These are phyloP conservation scores for Nomada goodeniana DNA, from an alignment of 2,888 invertebrate genomes.

Conservation along the genomic window DNA sequence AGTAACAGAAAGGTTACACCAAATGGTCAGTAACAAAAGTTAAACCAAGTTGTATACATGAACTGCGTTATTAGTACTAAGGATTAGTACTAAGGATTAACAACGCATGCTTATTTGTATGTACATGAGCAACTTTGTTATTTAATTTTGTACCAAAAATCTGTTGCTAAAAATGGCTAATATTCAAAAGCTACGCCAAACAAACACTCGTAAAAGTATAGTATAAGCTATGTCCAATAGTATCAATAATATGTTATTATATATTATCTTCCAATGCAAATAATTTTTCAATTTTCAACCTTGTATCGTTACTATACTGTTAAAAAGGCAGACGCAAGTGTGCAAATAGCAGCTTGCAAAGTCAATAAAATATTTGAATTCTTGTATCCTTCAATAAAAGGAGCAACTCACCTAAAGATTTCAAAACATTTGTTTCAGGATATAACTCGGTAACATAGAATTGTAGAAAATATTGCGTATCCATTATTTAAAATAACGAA, in stretches of 20 bases:
- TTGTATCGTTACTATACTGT: not conserved
- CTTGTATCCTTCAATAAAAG: not conserved
- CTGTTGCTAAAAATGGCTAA: no score
- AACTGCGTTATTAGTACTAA: no score
- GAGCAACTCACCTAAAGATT: not conserved
- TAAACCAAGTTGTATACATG: no score
- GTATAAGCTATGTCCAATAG: not conserved
- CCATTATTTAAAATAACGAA: not conserved
- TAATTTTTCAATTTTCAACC: not conserved
- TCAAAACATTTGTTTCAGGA: slow-evolving; percentile 2
- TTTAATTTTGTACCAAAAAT: no score
- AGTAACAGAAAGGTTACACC: no score
- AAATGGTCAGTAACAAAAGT: no score
- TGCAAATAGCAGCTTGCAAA: not conserved
- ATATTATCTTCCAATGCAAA: not conserved
- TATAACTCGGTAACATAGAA: not conserved
- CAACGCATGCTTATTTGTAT: no score
- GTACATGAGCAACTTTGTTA: no score
- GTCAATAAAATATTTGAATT: slow-evolving; percentile 6
- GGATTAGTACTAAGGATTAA: no score
- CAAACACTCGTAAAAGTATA: not conserved
- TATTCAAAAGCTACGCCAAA: no score
- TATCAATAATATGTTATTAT: not conserved
- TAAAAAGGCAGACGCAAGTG: not conserved
- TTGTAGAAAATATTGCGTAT: slow-evolving; percentile 25